These are phyloP conservation scores for Anthopleura sola DNA, from an alignment of 64 coral and sea anemone genomes.

Conservation along the genomic window DNA sequence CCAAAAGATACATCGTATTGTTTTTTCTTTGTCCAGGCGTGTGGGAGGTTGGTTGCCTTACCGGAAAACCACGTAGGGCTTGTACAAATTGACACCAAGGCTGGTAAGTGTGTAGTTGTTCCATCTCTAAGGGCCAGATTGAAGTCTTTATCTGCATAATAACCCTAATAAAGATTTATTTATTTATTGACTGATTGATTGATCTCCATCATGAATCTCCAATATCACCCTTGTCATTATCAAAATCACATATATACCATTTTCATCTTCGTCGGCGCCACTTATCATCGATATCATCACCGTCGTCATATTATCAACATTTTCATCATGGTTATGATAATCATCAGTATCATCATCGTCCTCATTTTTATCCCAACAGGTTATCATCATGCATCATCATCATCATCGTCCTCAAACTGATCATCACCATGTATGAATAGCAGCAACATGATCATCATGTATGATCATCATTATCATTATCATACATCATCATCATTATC, in stretches of 20 bases:
- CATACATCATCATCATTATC: constrained; percentile 17
- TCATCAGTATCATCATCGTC: background rate
- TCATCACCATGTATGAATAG: background rate
- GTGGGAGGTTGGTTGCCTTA: constrained; percentile 65
- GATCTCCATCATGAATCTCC: too few species aligned
- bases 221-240: too few species aligned
- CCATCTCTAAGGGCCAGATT: too few species aligned
- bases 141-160: too few species aligned
- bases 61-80: constrained; percentile 69
- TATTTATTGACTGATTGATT: too few species aligned
- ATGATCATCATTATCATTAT: background rate
- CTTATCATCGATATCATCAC: background rate
- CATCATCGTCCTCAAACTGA: background rate
- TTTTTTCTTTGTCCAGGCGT: constrained; percentile 28
- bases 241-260: too few species aligned
- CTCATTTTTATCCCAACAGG: background rate
- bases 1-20: background rate
- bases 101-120: constrained; percentile 35
- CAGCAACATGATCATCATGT: background rate
- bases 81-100: constrained; percentile 64
- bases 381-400: background rate
- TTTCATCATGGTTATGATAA: background rate
- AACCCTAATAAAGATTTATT: too few species aligned
- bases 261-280: too few species aligned
- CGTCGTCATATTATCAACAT: background rate